A percentile compares a stretch with the other conserved stretches of the same genome.
These are phyloP conservation scores for Cheumatopsyche charites DNA, from an alignment of 1,140 invertebrate species.

Conservation along the genomic window DNA sequence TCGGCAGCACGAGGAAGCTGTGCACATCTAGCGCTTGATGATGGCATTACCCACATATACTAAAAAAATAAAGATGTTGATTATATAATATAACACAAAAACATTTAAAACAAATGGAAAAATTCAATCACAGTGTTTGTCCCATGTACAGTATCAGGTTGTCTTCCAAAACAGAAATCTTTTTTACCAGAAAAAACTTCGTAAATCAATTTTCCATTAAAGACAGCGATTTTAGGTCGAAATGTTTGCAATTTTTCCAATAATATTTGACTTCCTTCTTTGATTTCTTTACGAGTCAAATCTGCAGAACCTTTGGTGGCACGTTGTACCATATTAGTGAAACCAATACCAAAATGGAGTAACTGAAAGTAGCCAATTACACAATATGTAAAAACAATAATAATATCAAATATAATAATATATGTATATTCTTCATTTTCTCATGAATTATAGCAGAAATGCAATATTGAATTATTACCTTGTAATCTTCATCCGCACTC, in stretches of 20 bases:
- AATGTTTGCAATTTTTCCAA: conserved; percentile 91
- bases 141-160: conserved; percentile 89
- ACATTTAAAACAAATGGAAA: conserved; percentile 13
- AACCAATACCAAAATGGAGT: conserved; percentile 92
- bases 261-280: conserved; percentile 91
- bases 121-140: conserved; percentile 83
- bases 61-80: conserved; percentile 58
- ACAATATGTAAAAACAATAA: background rate
- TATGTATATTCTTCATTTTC: too few relatives aligned
- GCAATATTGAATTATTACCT: conserved; percentile 55
- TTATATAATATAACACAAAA: conserved; percentile 3
- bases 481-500: conserved; percentile 95
- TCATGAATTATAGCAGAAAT: background rate
- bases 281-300: conserved; percentile 94
- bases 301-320: conserved; percentile 96
- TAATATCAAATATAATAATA: too few relatives aligned
- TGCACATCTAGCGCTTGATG: conserved; percentile 93
- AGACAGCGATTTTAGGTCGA: conserved; percentile 95
- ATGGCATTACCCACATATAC: conserved; percentile 99
- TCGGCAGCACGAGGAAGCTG: conserved; percentile 93
- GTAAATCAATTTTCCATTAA: conserved; percentile 98
- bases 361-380: conserved; percentile 58
- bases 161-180: conserved; percentile 95
- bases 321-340: conserved; percentile 95
- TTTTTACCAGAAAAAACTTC: conserved; percentile 97